Conservation (phyloP, 2,797 vertebrate genomes). For the Nyctibius grandis region DNA sequence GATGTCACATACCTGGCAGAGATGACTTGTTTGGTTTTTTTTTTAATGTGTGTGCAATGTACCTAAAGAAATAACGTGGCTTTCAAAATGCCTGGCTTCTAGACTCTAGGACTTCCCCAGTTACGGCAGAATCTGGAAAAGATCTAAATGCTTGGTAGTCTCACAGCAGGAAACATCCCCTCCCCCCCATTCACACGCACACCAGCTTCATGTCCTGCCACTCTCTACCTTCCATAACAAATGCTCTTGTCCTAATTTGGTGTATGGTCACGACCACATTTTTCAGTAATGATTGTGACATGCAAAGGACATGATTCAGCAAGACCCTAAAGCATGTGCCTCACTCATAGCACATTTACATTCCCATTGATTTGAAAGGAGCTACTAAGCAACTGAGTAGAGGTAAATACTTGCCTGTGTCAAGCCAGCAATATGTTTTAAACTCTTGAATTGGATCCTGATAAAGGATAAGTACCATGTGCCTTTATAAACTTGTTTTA, state of each 20-base stretch:
- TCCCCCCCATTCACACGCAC: not conserved
- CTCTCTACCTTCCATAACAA: not conserved
- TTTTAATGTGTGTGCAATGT: not conserved
- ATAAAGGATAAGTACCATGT: not conserved
- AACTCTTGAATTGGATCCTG: not conserved
- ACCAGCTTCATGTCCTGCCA: not conserved
- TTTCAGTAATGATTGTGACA: not conserved
- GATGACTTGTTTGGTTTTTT: no score
- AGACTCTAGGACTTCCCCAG: not conserved
- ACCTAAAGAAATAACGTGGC: not conserved
- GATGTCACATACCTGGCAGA: not conserved
- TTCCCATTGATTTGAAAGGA: not conserved
- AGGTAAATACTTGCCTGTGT: not conserved
- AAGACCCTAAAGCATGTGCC: not conserved
- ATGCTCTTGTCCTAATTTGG: not conserved
- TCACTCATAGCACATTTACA: not conserved
- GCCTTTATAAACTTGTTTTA: not conserved
- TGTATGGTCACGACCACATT: not conserved
- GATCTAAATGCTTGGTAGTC: not conserved
- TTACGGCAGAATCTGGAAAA: not conserved
- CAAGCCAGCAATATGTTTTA: not conserved
- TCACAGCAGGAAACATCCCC: not conserved
- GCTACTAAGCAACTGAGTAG: not conserved
- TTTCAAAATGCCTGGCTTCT: not conserved
- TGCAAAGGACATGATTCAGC: slow-evolving; percentile 16